Percentiles rank a stretch among this genome's conserved stretches.
Conservation (phyloP, 2,888 invertebrate genomes). For the Miltochrista miniata region DNA sequence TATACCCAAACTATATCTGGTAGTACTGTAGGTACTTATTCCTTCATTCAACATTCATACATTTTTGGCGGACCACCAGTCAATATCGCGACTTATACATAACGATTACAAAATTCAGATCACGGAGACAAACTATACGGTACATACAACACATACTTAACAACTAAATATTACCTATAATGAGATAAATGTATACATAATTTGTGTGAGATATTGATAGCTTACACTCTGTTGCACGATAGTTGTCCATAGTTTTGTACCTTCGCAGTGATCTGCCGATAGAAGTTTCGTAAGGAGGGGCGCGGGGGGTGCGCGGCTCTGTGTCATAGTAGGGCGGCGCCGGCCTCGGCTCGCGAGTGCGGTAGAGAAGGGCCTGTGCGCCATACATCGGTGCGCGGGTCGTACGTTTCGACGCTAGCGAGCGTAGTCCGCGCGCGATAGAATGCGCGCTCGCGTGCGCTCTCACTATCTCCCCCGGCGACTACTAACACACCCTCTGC, state of each 20-base stretch:
- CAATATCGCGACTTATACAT: too few species aligned
- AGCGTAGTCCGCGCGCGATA: constrained; percentile 94
- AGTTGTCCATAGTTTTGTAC: constrained; percentile 1
- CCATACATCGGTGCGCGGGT: constrained; percentile 91
- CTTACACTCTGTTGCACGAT: constrained; percentile 1
- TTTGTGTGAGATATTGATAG: not conserved
- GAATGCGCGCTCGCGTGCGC: constrained; percentile 87
- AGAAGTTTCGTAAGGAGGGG: too few species aligned
- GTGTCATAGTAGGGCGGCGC: constrained; percentile 90
- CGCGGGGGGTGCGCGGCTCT: not conserved
- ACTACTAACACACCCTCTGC: constrained; percentile 92
- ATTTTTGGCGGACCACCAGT: too few species aligned
- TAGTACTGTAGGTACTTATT: too few species aligned
- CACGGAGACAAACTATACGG: too few species aligned
- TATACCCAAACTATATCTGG: too few species aligned
- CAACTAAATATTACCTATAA: not conserved
- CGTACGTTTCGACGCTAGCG: constrained; percentile 92
- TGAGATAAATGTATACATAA: not conserved
- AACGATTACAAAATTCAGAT: too few species aligned
- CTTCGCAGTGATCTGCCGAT: not conserved
- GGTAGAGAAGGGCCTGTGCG: constrained; percentile 90
- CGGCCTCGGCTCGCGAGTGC: constrained; percentile 93
- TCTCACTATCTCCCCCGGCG: constrained; percentile 93
- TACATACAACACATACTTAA: too few species aligned
- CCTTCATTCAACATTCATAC: too few species aligned